Percentiles rank a stretch among this genome's conserved stretches.
phyloP scores from a whole-genome alignment of 2,888 invertebrate species.

The Hedychridium roseum region DNA sequence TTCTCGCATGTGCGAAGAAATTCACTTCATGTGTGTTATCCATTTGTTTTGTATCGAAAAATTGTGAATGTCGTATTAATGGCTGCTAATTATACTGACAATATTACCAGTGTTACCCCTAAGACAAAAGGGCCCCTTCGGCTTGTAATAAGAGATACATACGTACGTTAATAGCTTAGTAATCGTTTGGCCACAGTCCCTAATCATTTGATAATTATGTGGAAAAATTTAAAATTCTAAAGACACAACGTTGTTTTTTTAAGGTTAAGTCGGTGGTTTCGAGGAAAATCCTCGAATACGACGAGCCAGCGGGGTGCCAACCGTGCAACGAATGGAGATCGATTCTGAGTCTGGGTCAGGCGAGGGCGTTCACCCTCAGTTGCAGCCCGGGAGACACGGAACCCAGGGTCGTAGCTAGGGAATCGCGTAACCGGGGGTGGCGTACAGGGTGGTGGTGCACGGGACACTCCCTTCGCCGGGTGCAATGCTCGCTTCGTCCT shows the following conservation, averaged over 20 bases:
- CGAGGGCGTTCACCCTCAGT: constrained; percentile 61
- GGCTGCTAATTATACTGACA: too few relatives aligned
- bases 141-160: too few relatives aligned
- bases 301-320: constrained; percentile 38
- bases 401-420: constrained; percentile 59
- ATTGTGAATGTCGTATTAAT: too few relatives aligned
- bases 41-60: too few relatives aligned
- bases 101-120: too few relatives aligned
- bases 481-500: constrained; percentile 41
- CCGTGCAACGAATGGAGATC: constrained; percentile 58
- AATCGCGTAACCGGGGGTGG: constrained; percentile 36
- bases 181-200: too few relatives aligned
- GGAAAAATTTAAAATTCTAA: too few relatives aligned
- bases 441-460: constrained; percentile 26
- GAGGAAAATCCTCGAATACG: constrained; percentile 40
- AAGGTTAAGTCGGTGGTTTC: constrained; percentile 36
- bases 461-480: constrained; percentile 47
- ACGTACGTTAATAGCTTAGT: too few relatives aligned
- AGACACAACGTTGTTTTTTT: constrained; percentile 9
- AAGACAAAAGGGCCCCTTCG: too few relatives aligned
- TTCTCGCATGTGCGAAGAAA: too few relatives aligned
- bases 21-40: too few relatives aligned
- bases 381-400: constrained; percentile 63
- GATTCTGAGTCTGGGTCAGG: constrained; percentile 64
- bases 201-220: too few relatives aligned